A percentile compares a stretch with the other conserved stretches of the same genome.
phyloP scores from a whole-genome alignment of 2,888 invertebrate species.

The Cosmorhoe ocellata region DNA sequence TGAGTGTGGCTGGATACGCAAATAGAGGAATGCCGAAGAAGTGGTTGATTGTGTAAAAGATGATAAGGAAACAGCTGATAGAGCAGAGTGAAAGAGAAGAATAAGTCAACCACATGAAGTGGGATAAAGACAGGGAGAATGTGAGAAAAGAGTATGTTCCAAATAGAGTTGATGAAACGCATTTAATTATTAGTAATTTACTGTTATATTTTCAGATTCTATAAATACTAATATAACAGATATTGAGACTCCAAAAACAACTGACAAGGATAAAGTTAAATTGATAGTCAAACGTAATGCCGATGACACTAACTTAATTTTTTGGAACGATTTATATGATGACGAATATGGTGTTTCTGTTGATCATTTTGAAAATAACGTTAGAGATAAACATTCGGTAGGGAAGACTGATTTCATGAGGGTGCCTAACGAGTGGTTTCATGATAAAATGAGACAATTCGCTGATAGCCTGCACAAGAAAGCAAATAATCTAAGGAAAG shows the following conservation, averaged over 20 bases:
- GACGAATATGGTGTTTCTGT: constrained; percentile 61
- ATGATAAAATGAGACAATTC: constrained; percentile 52
- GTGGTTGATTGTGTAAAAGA: no score
- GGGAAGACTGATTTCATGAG: constrained; percentile 45
- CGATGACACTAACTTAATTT: constrained; percentile 50
- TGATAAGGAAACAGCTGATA: no score
- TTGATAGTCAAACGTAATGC: constrained; percentile 57
- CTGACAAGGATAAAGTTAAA: constrained; percentile 5
- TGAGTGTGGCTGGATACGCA: no score
- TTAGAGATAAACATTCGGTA: constrained; percentile 42
- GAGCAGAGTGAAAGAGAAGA: no score
- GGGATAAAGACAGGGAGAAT: no score
- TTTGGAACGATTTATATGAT: constrained; percentile 71
- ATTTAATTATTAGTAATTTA: neutral
- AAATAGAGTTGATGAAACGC: no score
- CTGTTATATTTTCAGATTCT: constrained; percentile 18
- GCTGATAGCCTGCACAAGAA: constrained; percentile 40
- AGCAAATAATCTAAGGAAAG: constrained; percentile 3
- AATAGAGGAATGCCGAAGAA: no score
- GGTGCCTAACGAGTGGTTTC: constrained; percentile 58
- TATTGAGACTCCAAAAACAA: constrained; percentile 1
- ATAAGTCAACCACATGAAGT: no score
- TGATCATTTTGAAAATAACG: constrained; percentile 46
- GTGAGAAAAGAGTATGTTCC: no score
- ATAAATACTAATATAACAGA: constrained; percentile 2